These are phyloP conservation scores for Julus scanicus DNA, from an alignment of 2,888 invertebrate genomes.

Conservation along the genomic window DNA sequence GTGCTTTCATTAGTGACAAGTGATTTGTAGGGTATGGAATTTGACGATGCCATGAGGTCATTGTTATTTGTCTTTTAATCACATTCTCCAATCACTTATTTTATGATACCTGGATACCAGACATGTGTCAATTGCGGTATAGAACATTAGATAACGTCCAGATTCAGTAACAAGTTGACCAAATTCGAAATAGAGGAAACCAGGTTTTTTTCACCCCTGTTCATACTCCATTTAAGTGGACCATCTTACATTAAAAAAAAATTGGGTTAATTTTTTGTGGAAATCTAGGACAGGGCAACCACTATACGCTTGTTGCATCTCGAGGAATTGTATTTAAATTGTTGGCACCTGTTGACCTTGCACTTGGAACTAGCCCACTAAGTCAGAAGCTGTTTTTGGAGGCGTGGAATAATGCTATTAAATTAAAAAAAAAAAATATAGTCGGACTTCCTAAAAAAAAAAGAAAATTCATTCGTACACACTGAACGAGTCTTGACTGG, in stretches of 20 bases:
- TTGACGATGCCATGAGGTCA: too few species aligned
- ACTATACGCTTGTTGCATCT: background rate
- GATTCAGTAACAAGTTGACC: too few species aligned
- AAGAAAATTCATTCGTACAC: background rate
- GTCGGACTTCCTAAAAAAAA: background rate
- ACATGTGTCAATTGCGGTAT: too few species aligned
- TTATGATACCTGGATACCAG: too few species aligned
- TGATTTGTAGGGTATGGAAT: too few species aligned
- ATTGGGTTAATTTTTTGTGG: background rate
- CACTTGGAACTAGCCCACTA: background rate
- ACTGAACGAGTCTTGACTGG: background rate
- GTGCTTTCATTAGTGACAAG: too few species aligned
- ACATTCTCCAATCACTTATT: too few species aligned
- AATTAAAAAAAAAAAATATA: background rate
- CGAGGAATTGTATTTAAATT: background rate
- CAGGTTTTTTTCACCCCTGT: background rate
- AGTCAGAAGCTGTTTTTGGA: background rate
- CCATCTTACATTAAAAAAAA: background rate
- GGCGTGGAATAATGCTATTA: background rate
- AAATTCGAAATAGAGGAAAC: too few species aligned
- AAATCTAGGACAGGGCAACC: background rate
- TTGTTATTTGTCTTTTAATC: too few species aligned
- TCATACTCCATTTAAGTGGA: background rate
- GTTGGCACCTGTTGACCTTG: background rate
- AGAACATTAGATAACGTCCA: too few species aligned